Evolutionary conservation across 2,888 invertebrate genomes (phyloP), one percentile per base, ranked within the genome.

Genomic region (Carpatolechia fugitivella): DNA sequence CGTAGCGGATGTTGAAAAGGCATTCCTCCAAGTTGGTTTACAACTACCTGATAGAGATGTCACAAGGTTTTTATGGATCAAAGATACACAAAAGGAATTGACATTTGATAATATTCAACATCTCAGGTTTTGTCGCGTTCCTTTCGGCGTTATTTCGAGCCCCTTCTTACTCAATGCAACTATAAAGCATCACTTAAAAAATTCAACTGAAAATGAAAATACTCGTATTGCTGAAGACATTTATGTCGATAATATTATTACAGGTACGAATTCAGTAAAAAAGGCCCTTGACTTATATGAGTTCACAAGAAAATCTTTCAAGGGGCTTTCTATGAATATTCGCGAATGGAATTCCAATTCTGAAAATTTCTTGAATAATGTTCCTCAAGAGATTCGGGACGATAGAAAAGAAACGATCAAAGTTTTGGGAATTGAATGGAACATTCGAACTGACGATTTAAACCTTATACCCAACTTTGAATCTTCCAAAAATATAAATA

Each of bases 141-240:
- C 55, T 6, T 59, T 59, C 13, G 56, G 56, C 0, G 14, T 56
- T 1, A 51, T 57, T 20, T 48, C 53, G 2, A 55, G 56, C 30
- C 56, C 56, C 13, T 59, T 59, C 33, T 14, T 56, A 16, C 31
- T 57, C 18, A 60, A 53, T 11, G 56, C 60, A 3, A 58, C 57
- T 0, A 20, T 60, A 1, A 48, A 29, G 30, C 44, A 58, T 24
- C 56, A 60, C 40, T 18, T 60, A 31, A 11, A 11, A 3, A 54
- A 46, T 0, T 51, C 49, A n/a, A 11, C 38, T 7, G 20, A 10
- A 1, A 29, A 36, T 2, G 11, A 20, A 1, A 2, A 18, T 10
- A 35, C 52, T 31, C 18, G 14, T 3, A 7, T 36, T 16, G 35
- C 41, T 0, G 36, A 41, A 5, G 50, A 55, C 6, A 52, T 54